Percentiles rank a stretch among this genome's conserved stretches.
Evolutionary conservation across 2,888 invertebrate genomes (phyloP).

Genomic region (Cyclophora albipunctata): DNA sequence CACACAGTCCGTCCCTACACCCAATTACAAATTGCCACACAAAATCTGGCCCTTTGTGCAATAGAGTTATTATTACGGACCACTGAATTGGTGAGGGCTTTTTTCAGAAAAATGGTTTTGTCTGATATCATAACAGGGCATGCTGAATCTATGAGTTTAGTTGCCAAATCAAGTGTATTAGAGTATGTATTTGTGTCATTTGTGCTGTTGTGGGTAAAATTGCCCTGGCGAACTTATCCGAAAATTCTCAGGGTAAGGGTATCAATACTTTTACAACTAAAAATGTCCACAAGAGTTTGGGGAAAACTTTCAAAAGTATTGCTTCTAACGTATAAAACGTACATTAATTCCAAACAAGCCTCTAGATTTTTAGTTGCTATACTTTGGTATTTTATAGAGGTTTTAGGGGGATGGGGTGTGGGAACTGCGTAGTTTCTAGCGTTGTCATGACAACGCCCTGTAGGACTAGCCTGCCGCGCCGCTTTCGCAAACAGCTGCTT

Average conservation of each 20-base stretch:
- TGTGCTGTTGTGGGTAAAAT: no score
- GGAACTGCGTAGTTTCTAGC: conserved; percentile 63
- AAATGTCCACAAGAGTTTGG: no score
- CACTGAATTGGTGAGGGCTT: conserved; percentile 55
- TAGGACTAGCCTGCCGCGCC: conserved; percentile 42
- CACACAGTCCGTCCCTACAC: conserved; percentile 39
- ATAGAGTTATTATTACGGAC: conserved; percentile 62
- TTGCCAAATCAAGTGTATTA: no score
- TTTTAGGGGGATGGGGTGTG: conserved; percentile 33
- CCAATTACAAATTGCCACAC: conserved; percentile 53
- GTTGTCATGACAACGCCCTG: conserved; percentile 68
- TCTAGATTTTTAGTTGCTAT: conserved; percentile 17
- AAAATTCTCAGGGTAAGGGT: no score
- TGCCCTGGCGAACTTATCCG: no score
- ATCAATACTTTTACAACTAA: no score
- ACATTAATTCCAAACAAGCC: no score
- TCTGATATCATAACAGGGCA: not conserved
- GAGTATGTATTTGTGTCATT: no score
- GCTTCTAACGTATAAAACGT: no score
- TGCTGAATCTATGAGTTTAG: no score
- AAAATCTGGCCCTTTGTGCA: conserved; percentile 61
- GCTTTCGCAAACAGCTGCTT: conserved; percentile 42
- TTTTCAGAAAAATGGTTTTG: conserved; percentile 9
- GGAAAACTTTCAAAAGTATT: no score
- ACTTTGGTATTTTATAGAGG: conserved; percentile 22